Evolutionary conservation across 2,113 vertebrate species (phyloP).

Genomic region (Amazona guildingii): DNA sequence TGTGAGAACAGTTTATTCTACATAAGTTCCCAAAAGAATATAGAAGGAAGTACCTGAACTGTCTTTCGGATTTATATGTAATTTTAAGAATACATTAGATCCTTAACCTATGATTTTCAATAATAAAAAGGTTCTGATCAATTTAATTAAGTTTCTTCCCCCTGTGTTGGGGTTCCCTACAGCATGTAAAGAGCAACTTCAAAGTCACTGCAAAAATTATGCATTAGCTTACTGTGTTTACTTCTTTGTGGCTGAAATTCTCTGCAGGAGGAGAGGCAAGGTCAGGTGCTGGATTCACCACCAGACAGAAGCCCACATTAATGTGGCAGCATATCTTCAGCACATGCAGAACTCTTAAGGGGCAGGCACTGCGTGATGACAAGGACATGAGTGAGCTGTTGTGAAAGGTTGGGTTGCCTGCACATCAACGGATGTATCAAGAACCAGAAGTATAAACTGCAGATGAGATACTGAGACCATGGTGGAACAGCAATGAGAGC

Average conservation of each 20-base stretch:
- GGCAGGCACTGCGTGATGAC: rapidly evolving
- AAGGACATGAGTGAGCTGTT: background rate
- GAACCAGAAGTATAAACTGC: rapidly evolving
- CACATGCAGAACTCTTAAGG: rapidly evolving
- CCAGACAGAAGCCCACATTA: rapidly evolving
- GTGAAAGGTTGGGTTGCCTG: background rate
- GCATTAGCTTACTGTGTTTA: rapidly evolving
- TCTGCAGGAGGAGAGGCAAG: background rate
- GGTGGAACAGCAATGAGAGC: background rate
- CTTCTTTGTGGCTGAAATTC: background rate
- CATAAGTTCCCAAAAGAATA: background rate
- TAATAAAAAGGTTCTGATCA: background rate
- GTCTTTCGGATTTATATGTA: background rate
- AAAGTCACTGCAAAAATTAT: background rate
- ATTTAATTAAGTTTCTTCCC: background rate
- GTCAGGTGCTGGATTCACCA: rapidly evolving
- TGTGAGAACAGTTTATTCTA: background rate
- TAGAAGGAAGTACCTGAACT: background rate
- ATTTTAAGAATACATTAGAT: background rate
- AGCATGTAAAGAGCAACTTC: background rate
- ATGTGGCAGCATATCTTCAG: rapidly evolving
- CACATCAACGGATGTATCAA: rapidly evolving
- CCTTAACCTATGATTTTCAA: background rate
- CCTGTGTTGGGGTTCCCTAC: background rate
- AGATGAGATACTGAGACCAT: background rate